Percentiles rank a stretch among this genome's conserved stretches.
phyloP scores from a whole-genome alignment of 2,797 vertebrate genomes.

The Eulemur coronatus region DNA sequence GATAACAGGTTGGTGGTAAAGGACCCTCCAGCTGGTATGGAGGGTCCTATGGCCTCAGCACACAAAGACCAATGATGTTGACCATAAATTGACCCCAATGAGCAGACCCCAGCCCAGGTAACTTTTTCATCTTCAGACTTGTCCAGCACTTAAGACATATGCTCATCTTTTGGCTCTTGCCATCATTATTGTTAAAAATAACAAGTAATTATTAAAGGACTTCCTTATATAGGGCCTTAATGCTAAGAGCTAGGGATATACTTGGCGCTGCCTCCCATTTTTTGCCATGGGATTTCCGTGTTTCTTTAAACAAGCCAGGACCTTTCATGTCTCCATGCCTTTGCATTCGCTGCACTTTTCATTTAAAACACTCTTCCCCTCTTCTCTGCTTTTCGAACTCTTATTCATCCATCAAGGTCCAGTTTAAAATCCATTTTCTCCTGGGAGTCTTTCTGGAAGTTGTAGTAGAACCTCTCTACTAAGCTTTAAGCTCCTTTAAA shows the following conservation, averaged over 20 bases:
- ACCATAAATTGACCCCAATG: background rate
- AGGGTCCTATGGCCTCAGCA: background rate
- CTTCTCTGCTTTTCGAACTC: background rate
- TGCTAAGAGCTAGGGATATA: background rate
- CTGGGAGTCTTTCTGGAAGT: background rate
- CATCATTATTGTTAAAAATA: background rate
- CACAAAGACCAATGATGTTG: background rate
- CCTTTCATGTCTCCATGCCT: background rate
- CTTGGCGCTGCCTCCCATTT: background rate
- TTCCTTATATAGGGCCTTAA: background rate
- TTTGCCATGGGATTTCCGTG: background rate
- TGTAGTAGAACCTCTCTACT: background rate
- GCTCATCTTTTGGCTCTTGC: background rate
- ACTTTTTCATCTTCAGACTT: background rate
- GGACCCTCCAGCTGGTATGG: background rate
- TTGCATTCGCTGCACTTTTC: background rate
- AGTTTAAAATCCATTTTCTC: slow-evolving; percentile 16
- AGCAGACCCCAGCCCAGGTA: background rate
- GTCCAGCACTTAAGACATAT: background rate
- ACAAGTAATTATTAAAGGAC: background rate
- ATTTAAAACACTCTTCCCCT: background rate
- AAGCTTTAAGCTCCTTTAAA: slow-evolving; percentile 1
- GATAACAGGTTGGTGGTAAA: background rate
- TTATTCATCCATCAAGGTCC: background rate
- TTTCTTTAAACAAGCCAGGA: background rate